These are phyloP conservation scores for Anser cygnoides DNA, from an alignment of 2,113 vertebrate genomes.

Conservation along the genomic window DNA sequence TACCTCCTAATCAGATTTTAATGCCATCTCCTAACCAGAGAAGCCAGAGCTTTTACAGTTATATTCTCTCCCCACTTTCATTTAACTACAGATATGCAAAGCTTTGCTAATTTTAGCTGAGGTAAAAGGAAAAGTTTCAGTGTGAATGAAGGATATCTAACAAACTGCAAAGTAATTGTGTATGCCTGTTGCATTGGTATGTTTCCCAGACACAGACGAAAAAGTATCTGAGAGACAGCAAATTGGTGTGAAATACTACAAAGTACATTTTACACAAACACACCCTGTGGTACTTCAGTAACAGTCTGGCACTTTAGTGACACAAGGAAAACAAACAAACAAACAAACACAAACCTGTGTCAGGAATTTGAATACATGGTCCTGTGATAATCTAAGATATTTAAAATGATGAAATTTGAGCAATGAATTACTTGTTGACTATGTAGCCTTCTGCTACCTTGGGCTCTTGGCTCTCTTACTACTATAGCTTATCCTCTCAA, in stretches of 20 bases:
- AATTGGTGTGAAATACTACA: neutral
- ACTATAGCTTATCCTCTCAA: neutral
- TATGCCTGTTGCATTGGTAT: neutral
- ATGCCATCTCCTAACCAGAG: neutral
- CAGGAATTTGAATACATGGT: neutral
- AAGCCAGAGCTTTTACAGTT: neutral
- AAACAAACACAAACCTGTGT: too few relatives aligned
- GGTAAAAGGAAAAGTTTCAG: too few relatives aligned
- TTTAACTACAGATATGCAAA: neutral
- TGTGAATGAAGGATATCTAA: neutral
- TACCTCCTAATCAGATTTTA: too few relatives aligned
- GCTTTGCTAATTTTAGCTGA: neutral
- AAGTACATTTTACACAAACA: neutral
- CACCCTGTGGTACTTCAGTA: neutral
- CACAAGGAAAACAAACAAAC: neutral
- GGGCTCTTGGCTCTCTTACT: neutral
- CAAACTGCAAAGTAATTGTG: neutral
- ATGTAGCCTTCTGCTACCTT: neutral
- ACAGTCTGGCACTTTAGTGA: neutral
- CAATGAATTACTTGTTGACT: neutral
- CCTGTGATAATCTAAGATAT: neutral
- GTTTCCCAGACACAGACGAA: neutral
- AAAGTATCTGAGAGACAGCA: neutral
- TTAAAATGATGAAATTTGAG: neutral
- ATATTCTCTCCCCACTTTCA: neutral